A percentile compares a stretch with the other conserved stretches of the same genome.
phyloP scores from a whole-genome alignment of 1,140 invertebrate species.

The Pogonomyrmex barbatus region DNA sequence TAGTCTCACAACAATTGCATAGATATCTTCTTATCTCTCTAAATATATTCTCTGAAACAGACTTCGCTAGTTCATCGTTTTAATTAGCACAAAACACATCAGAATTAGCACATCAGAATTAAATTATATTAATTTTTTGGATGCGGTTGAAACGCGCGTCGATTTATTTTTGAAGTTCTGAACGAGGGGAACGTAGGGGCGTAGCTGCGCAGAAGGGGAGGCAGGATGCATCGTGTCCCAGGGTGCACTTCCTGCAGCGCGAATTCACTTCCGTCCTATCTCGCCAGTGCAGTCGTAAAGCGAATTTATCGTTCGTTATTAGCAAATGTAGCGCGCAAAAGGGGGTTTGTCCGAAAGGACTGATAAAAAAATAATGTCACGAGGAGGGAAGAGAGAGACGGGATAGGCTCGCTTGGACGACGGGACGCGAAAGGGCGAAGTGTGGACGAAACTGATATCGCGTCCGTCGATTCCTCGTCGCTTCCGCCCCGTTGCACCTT shows the following conservation, averaged over 20 bases:
- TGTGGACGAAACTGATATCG: conserved; percentile 69
- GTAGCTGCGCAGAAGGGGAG: not conserved
- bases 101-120: too few relatives aligned
- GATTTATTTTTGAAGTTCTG: conserved; percentile 52
- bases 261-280: conserved; percentile 56
- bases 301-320: conserved; percentile 73
- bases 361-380: conserved; percentile 57
- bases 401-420: not conserved
- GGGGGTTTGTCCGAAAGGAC: conserved; percentile 33
- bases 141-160: not conserved
- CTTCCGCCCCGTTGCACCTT: conserved; percentile 66
- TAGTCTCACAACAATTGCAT: not conserved
- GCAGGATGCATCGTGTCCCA: conserved; percentile 44
- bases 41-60: conserved; percentile 6
- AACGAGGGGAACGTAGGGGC: not conserved
- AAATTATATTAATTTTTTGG: conserved; percentile 39
- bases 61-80: not conserved
- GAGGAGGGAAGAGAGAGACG: not conserved
- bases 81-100: conserved; percentile 14
- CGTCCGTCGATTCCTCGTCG: conserved; percentile 66
- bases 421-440: not conserved
- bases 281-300: conserved; percentile 54
- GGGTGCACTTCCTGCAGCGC: conserved; percentile 39
- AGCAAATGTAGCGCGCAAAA: conserved; percentile 71
- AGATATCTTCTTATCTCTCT: not conserved